Percentiles rank a stretch among this genome's conserved stretches.
Evolutionary conservation across 2,888 invertebrate species (phyloP).

Genomic region (Choristoneura rosaceana): DNA sequence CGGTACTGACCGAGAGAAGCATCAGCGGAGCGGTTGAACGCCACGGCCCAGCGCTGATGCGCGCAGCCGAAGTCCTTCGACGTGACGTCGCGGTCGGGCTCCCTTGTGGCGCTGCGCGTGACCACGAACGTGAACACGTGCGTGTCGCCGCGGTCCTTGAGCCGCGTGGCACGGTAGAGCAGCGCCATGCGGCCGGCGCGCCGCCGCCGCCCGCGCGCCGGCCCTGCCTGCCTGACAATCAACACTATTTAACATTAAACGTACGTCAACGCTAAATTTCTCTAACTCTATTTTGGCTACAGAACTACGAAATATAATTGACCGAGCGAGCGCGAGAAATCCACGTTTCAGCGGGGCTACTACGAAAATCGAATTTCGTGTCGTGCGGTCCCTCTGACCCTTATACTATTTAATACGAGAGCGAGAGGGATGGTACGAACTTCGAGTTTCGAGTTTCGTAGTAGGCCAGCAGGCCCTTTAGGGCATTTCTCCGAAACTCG

Average conservation of each 20-base stretch:
- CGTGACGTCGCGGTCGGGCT: slow-evolving; percentile 92
- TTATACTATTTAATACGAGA: too few species aligned
- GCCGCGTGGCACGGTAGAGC: slow-evolving; percentile 92
- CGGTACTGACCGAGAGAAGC: slow-evolving; percentile 85
- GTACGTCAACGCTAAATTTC: not conserved
- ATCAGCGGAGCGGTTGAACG: slow-evolving; percentile 90
- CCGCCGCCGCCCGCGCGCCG: slow-evolving; percentile 77
- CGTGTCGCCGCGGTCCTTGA: slow-evolving; percentile 92
- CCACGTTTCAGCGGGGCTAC: too few species aligned
- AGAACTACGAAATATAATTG: too few species aligned
- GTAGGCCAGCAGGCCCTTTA: too few species aligned
- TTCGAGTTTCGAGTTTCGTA: too few species aligned
- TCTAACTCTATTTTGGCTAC: not conserved
- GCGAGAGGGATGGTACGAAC: too few species aligned
- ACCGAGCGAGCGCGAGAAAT: too few species aligned
- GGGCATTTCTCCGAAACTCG: too few species aligned
- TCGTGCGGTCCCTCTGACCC: too few species aligned
- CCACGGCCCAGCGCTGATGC: slow-evolving; percentile 93
- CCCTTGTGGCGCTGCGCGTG: slow-evolving; percentile 91
- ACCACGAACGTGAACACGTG: slow-evolving; percentile 94
- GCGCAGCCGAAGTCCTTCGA: slow-evolving; percentile 93
- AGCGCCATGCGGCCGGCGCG: slow-evolving; percentile 89
- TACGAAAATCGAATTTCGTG: too few species aligned
- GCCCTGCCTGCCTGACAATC: slow-evolving; percentile 46
- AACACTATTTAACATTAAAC: slow-evolving; percentile 40